Evolutionary conservation across 2,888 invertebrate species (phyloP).

Genomic region (Agrotis puta): DNA sequence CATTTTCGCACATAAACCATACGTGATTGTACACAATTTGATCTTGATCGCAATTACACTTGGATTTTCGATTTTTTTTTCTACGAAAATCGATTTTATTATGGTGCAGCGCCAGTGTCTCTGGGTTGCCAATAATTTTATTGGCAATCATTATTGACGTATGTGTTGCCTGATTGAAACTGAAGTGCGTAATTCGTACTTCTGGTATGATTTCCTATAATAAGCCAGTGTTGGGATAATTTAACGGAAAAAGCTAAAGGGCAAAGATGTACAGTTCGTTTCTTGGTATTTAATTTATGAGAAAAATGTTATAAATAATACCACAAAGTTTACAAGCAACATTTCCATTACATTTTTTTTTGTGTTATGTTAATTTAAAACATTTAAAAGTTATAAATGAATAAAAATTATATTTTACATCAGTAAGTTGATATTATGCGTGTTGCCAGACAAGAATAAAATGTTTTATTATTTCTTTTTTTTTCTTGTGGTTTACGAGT

Average conservation of each 20-base stretch:
- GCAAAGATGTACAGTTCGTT: slow-evolving; percentile 45
- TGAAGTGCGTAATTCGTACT: slow-evolving; percentile 57
- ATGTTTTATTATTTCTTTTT: not conserved
- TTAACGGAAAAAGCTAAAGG: slow-evolving; percentile 31
- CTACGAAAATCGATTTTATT: slow-evolving; percentile 60
- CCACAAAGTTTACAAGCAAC: fast-evolving
- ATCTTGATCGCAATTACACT: slow-evolving; percentile 69
- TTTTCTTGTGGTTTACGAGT: not conserved
- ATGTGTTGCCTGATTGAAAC: slow-evolving; percentile 66
- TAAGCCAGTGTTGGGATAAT: slow-evolving; percentile 45
- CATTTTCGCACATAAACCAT: slow-evolving; percentile 65
- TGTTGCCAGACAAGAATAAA: not conserved
- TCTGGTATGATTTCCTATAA: slow-evolving; percentile 34
- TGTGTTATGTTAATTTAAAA: no score
- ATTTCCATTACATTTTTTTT: no score
- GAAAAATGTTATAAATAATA: not conserved
- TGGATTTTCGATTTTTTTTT: slow-evolving; percentile 45
- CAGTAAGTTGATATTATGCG: not conserved
- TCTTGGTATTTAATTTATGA: slow-evolving; percentile 24
- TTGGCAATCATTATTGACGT: slow-evolving; percentile 57
- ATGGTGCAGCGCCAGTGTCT: slow-evolving; percentile 31
- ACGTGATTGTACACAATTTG: slow-evolving; percentile 70
- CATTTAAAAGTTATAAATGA: no score
- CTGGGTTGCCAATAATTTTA: slow-evolving; percentile 59
- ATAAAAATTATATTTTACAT: no score